A percentile compares a stretch with the other conserved stretches of the same genome.
These are phyloP conservation scores for Anolis apletophallus DNA, from an alignment of 2,797 vertebrate species.

Conservation along the genomic window DNA sequence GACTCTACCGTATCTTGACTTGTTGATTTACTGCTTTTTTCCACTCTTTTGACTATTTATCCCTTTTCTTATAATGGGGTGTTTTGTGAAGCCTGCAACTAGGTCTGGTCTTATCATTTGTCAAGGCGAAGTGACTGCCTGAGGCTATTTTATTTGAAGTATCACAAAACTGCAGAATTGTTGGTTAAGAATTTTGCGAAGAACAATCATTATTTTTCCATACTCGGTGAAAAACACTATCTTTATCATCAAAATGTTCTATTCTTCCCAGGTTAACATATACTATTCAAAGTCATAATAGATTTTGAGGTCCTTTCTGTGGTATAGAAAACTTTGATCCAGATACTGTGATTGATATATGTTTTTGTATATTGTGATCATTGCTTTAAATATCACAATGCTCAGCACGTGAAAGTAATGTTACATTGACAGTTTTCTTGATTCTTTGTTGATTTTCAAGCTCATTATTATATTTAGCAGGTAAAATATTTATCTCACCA, in stretches of 20 bases:
- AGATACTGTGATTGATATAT: background rate
- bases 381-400: background rate
- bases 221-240: too few species aligned
- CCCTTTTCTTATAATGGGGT: background rate
- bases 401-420: background rate
- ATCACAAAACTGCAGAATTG: too few species aligned
- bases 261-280: too few species aligned
- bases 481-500: background rate
- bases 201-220: too few species aligned
- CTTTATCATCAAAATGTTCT: background rate
- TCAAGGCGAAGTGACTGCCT: too few species aligned
- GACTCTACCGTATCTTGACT: background rate
- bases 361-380: background rate
- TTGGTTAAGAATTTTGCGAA: too few species aligned
- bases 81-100: background rate
- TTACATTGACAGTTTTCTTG: background rate
- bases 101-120: background rate
- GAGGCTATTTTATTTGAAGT: too few species aligned
- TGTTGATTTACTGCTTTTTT: background rate
- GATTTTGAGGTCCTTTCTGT: background rate
- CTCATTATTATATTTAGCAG: background rate
- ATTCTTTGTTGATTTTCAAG: background rate
- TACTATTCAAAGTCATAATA: background rate
- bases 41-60: background rate
- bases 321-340: background rate